These are phyloP conservation scores for Drosophila pectinifera DNA, from an alignment of 1,140 invertebrate genomes.

Conservation along the genomic window DNA sequence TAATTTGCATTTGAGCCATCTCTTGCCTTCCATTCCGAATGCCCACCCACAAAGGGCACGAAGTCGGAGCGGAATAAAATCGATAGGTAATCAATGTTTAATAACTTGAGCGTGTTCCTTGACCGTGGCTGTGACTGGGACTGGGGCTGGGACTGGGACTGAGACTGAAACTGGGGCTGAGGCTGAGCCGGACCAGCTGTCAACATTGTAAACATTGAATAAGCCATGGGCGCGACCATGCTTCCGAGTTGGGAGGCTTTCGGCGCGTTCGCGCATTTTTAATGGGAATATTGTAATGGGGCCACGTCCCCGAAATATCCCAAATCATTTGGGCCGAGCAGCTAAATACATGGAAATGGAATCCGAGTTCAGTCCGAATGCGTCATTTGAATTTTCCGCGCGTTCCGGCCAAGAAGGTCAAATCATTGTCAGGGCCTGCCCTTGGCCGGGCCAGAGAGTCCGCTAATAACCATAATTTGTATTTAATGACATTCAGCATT, in stretches of 20 bases:
- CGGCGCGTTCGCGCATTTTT: conserved; percentile 46
- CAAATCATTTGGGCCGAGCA: conserved; percentile 33
- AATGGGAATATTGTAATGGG: conserved; percentile 45
- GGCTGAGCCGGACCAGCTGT: conserved; percentile 8
- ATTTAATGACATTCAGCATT: conserved; percentile 62
- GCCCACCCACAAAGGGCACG: conserved; percentile 2
- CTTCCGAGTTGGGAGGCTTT: conserved; percentile 2
- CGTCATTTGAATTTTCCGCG: conserved; percentile 52
- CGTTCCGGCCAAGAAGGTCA: conserved; percentile 49
- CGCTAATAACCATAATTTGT: conserved; percentile 64
- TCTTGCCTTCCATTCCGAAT: conserved; percentile 28
- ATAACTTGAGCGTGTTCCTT: conserved; percentile 34
- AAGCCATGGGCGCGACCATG: conserved; percentile 33
- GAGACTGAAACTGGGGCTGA: too few relatives aligned
- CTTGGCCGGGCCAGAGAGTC: conserved; percentile 13
- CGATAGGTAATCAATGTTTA: conserved; percentile 70
- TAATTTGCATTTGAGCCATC: conserved; percentile 46
- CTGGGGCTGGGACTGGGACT: too few relatives aligned
- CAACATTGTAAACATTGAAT: conserved; percentile 24
- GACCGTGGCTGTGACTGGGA: neutral
- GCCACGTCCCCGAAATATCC: conserved; percentile 45
- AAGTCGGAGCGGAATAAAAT: conserved; percentile 43
- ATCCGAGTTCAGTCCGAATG: conserved; percentile 16
- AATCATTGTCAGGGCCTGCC: conserved; percentile 56
- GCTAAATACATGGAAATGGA: conserved; percentile 11